Conservation (phyloP, 2,797 vertebrate genomes). For the Epinephelus awoara region DNA sequence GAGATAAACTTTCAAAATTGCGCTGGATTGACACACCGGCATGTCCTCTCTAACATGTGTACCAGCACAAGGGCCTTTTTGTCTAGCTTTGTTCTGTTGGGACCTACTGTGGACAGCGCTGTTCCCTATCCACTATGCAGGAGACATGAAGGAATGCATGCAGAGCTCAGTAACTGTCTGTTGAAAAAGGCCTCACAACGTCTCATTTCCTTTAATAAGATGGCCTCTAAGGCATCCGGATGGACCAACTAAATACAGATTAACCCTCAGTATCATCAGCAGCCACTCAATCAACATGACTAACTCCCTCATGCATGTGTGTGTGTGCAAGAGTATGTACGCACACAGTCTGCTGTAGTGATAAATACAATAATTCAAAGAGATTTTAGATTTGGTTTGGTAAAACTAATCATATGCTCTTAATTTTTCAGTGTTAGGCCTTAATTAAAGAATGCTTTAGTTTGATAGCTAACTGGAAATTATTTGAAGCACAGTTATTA, state of each 20-base stretch:
- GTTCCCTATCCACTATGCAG: conserved; percentile 65
- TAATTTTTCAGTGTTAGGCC: neutral
- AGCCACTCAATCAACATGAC: conserved; percentile 82
- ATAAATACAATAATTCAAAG: neutral
- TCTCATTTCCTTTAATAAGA: conserved; percentile 86
- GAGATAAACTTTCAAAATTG: conserved; percentile 79
- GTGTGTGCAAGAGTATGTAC: conserved; percentile 29
- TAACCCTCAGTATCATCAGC: conserved; percentile 84
- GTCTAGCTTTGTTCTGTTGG: conserved; percentile 62
- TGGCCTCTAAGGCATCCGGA: conserved; percentile 85
- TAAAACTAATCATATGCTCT: neutral
- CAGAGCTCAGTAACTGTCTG: conserved; percentile 78
- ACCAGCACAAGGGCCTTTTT: conserved; percentile 78
- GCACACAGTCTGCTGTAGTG: conserved; percentile 9
- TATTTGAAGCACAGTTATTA: neutral
- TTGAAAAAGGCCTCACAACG: conserved; percentile 76
- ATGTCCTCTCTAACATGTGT: conserved; percentile 78
- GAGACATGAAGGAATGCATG: conserved; percentile 77
- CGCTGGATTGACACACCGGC: conserved; percentile 74
- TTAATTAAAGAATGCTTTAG: too few relatives aligned
- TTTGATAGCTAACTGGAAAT: neutral
- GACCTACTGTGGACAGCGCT: conserved; percentile 59
- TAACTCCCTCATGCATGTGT: conserved; percentile 57
- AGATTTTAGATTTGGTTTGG: neutral
- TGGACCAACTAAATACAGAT: conserved; percentile 87